Base-by-base conservation (phyloP, 2,797 vertebrate species). In the Tadarida brasiliensis region DNA sequence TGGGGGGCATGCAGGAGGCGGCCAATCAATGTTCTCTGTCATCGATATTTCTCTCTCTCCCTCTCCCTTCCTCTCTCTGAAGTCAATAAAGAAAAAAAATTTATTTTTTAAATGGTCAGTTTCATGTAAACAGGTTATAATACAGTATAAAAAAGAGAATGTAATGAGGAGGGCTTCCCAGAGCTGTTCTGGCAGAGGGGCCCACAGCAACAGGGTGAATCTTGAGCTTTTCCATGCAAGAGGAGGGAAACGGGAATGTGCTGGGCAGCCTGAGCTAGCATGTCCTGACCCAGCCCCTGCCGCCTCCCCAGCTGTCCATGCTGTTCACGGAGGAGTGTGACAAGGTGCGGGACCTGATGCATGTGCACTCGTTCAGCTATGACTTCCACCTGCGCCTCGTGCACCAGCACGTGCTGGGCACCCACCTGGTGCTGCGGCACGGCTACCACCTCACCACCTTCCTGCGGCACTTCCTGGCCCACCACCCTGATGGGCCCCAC, bases 291-390 rank as follows among this genome's bases (percentile, higher is more conserved):
- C 12, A 2, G 3, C 16, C 7, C 35, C 86, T 71, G 81, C 97
- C 96, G 94, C 98, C 97, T 98, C 97, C 76, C 3, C 98, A 99
- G 99, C 99, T 99, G 44, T 99, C 99, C 87, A 99, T 99, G 99
- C 99, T 99, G 88, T 99, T 99, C 98, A 99, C 99, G 0, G 99
- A 99, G 98, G 99, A 99, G 97, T 99, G 99, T 0, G 99, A 99
- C 98, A 99, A 99, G 97, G 99, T 99, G 90, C 99, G 99, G 56
- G 99, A 99, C 98, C 99, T 99, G 98, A 99, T 99, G 99, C 99
- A 99, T 0, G 99, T 99, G 33, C 99, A 99, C 98, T 99, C 99
- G 0, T 99, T 99, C 98, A 99, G 99, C 98, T 99, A 99, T 0
- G 99, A 99, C 98, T 99, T 99, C 98, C 99, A 99, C 97, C 98